These are phyloP conservation scores for Pipistrellus nathusii DNA, from an alignment of 2,797 vertebrate species.

Conservation along the genomic window DNA sequence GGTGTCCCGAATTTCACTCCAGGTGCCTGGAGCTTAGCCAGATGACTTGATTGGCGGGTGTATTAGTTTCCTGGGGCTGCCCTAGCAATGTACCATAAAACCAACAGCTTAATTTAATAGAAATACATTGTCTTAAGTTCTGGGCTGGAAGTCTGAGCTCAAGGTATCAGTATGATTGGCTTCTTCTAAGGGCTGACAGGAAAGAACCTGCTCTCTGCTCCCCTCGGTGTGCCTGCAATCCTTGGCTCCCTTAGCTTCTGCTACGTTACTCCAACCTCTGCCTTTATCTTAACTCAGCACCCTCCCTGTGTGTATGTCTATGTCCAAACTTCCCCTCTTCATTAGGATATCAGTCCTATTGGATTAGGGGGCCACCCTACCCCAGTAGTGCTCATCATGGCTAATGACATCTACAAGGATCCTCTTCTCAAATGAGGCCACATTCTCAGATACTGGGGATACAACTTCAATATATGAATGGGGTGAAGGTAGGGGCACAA, in stretches of 20 bases:
- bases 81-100: background rate
- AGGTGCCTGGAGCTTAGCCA: conserved; percentile 11
- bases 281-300: background rate
- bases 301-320: background rate
- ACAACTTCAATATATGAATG: background rate
- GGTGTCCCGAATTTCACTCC: background rate
- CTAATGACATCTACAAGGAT: background rate
- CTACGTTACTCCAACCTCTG: background rate
- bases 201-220: background rate
- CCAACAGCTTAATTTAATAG: background rate
- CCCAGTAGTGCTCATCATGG: background rate
- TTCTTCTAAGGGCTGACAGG: background rate
- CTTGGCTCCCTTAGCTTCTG: background rate
- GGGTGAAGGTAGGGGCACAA: background rate
- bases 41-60: background rate
- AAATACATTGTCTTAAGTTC: background rate
- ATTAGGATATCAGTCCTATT: background rate
- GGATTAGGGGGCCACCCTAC: background rate
- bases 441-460: background rate
- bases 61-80: background rate
- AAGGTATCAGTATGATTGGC: background rate
- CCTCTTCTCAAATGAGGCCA: background rate
- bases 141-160: background rate
- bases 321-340: background rate
- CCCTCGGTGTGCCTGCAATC: background rate